Base-by-base conservation (phyloP, 2,113 vertebrate species). In the Echinops telfairi region DNA sequence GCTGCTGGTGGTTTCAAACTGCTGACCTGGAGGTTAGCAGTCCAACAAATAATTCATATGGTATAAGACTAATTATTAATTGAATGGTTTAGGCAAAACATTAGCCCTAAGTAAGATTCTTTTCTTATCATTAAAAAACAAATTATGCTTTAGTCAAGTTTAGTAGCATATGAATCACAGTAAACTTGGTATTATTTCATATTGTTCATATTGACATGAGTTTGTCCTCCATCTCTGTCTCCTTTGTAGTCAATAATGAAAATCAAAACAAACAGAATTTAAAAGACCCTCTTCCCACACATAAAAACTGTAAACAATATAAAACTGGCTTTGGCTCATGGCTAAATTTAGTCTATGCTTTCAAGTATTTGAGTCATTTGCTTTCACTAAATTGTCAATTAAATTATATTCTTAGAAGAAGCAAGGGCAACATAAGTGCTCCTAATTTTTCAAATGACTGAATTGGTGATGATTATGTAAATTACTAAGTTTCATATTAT, bases 101-200 rank as follows among this genome's bases (percentile, higher is more conserved):
- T 53, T 53, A 53, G 47, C 12, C 47, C 10, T 53, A 53, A 53
- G 47, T 53, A 53, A 53, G 47, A 53, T 6, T 12, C 9, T 53
- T 53, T 14, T 53, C 47, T 53, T 53, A 53, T 53, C 47, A 53
- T 53, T 53, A 53, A 53, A 53, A 53, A 53, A 53, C 47, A 53
- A 53, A 53, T 10, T 53, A 27, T 78, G n/a, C 86, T 76, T 82
- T 83, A 82, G 38, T 88, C 62, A 96, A 93, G 79, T 90, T 29
- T 31, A 92, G 71, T 94, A 89, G 80, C 53, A 79, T 73, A 94
- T 95, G 94, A 92, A 90, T 89, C 33, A 90, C 60, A 88, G 92
- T 85, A 87, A 93, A 83, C 29, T 76, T 83, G 75, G n/a, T 68
- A 38, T 90, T 95, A 90, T 90, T 53, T 94, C 78, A 66, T 88